Percentiles rank a stretch among this genome's conserved stretches.
These are phyloP conservation scores for Eptesicus fuscus DNA, from an alignment of 2,113 vertebrate species.

Conservation along the genomic window DNA sequence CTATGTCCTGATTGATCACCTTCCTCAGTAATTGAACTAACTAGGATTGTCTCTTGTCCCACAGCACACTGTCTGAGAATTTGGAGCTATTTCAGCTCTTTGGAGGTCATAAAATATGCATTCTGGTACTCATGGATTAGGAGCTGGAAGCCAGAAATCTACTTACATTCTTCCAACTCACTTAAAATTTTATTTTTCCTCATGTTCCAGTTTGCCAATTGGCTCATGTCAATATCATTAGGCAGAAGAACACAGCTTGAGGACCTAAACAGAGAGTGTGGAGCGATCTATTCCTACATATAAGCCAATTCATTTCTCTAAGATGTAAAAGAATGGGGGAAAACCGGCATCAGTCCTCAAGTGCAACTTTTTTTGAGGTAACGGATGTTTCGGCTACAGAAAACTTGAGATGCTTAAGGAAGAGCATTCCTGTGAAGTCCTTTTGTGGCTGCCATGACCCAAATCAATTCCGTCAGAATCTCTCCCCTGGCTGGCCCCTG, in stretches of 20 bases:
- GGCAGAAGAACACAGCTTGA: not conserved
- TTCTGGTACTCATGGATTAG: constrained; percentile 30
- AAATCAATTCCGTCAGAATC: not conserved
- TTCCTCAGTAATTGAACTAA: not conserved
- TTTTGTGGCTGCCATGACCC: not conserved
- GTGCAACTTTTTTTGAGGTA: not conserved
- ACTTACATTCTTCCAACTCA: constrained; percentile 36
- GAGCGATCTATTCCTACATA: not conserved
- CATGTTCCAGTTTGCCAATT: not conserved
- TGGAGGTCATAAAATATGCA: constrained; percentile 36
- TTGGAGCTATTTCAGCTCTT: constrained; percentile 33
- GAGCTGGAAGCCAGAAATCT: constrained; percentile 33
- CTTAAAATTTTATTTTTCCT: constrained; percentile 47
- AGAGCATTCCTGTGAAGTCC: not conserved
- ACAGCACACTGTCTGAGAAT: not conserved
- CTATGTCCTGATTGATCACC: not conserved
- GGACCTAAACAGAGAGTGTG: not conserved
- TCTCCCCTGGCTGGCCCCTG: not conserved
- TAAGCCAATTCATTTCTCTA: not conserved
- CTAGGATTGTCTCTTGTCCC: not conserved
- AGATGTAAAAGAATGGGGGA: not conserved
- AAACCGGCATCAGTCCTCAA: not conserved
- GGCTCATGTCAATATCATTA: not conserved
- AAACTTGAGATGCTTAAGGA: not conserved
- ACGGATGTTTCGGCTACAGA: not conserved